phyloP scores from a whole-genome alignment of 2,113 vertebrate species.

The Lagopus muta region DNA sequence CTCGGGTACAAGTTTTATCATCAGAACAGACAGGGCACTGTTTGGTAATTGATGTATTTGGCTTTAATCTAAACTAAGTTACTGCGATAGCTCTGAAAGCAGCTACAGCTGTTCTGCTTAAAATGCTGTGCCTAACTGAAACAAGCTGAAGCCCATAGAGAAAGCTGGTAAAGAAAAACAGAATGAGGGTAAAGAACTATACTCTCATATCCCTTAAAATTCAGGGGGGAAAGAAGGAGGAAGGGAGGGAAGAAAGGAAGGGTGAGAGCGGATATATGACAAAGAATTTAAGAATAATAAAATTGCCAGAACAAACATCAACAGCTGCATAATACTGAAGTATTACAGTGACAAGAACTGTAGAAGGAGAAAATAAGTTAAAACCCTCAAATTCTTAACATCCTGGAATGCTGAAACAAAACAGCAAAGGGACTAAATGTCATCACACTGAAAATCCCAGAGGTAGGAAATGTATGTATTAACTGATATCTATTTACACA shows the following conservation, averaged over 20 bases:
- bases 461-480: background rate
- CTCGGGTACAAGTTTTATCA: background rate
- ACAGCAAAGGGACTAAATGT: background rate
- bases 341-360: background rate
- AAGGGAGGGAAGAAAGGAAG: too few relatives aligned
- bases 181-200: background rate
- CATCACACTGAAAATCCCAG: background rate
- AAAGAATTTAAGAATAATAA: background rate
- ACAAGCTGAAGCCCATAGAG: background rate
- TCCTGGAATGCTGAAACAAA: background rate
- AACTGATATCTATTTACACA: background rate
- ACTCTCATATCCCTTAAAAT: background rate
- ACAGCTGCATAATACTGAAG: background rate
- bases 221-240: rapidly evolving
- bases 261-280: rapidly evolving
- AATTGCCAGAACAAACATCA: background rate
- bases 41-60: background rate
- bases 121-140: background rate
- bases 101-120: background rate
- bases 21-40: background rate
- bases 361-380: rapidly evolving
- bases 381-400: background rate
- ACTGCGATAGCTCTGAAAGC: background rate
- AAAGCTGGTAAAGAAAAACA: background rate
- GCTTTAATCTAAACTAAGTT: background rate